These are phyloP conservation scores for Lasioglossum albipes DNA, from an alignment of 1,140 invertebrate species.

Conservation along the genomic window DNA sequence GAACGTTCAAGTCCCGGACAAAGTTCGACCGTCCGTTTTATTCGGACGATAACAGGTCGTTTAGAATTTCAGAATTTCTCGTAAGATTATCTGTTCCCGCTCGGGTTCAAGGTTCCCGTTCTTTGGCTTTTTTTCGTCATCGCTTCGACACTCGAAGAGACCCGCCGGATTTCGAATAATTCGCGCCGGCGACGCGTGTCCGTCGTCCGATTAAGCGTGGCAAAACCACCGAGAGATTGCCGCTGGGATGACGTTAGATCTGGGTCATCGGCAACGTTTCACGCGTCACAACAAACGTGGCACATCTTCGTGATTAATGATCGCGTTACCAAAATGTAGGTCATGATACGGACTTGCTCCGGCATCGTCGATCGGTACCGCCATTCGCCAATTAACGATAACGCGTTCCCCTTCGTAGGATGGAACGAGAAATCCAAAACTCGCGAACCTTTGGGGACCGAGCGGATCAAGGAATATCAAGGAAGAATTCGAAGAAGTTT, in stretches of 20 bases:
- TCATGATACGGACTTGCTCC: conserved; percentile 24
- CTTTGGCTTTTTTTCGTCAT: neutral
- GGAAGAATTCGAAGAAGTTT: too few species aligned
- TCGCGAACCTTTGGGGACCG: neutral
- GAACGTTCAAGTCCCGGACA: neutral
- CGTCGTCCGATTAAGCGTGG: neutral
- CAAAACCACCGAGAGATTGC: neutral
- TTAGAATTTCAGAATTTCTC: neutral
- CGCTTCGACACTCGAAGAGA: too few species aligned
- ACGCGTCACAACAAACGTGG: conserved; percentile 45
- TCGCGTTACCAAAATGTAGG: conserved; percentile 40
- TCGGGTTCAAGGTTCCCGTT: neutral
- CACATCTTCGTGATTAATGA: conserved; percentile 33
- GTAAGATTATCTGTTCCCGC: neutral
- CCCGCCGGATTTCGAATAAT: neutral
- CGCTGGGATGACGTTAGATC: conserved; percentile 38
- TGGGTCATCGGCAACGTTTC: conserved; percentile 49
- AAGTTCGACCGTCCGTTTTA: neutral
- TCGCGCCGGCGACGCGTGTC: neutral
- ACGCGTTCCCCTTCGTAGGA: neutral
- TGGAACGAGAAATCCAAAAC: neutral
- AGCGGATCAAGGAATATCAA: too few species aligned
- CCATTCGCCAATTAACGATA: neutral
- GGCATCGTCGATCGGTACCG: neutral
- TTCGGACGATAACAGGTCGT: neutral